Evolutionary conservation across 2,113 vertebrate species (phyloP), one percentile per base, ranked within the genome.

Genomic region (Tachycineta bicolor): DNA sequence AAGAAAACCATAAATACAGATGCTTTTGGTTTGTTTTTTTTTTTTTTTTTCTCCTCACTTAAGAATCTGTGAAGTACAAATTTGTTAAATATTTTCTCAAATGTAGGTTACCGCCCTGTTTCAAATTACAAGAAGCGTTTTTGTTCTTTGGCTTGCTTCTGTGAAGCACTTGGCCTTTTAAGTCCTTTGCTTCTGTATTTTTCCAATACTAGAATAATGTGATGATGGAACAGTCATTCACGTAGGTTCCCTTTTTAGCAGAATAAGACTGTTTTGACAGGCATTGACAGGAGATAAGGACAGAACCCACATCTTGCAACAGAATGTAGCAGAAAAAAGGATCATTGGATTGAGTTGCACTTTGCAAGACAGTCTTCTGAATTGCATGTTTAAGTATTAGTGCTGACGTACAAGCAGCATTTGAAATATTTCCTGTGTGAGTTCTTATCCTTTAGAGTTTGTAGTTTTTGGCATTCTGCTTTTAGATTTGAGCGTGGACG

Each of bases 321-420:
- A 39, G 12, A 41, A 16, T 7, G 28, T 17, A 74, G 50, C 31
- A 58, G 21, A 46, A 31, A 68, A 75, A 59, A 53, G 58, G 2
- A 37, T 37, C 37, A 37, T 37, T 37, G 37, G 37, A 37, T 37
- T 37, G 37, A 37, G 37, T 37, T 37, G 9, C 37, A 1, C 84
- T 84, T 93, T 85, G 67, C 12, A 43, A 13, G 33, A 41, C 17
- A 62, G 29, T 68, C 20, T 79, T 76, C 37, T 52, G 33, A 73
- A 31, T 49, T 87, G 20, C 7, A 11, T 86, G 17, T 77, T 83
- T 49, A 34, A 63, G 17, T 58, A 1, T 49, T 63, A 34, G 28
- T 59, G 26, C 19, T 80, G 24, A 44, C 1, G 8, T 50, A 29
- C 4, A 6, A 0, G 0, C n/a, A 7, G 12, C 37, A 22, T 55